Percentiles rank a stretch among this genome's conserved stretches.
Conservation (phyloP, 2,797 vertebrate species). For the Macropodus opercularis region DNA sequence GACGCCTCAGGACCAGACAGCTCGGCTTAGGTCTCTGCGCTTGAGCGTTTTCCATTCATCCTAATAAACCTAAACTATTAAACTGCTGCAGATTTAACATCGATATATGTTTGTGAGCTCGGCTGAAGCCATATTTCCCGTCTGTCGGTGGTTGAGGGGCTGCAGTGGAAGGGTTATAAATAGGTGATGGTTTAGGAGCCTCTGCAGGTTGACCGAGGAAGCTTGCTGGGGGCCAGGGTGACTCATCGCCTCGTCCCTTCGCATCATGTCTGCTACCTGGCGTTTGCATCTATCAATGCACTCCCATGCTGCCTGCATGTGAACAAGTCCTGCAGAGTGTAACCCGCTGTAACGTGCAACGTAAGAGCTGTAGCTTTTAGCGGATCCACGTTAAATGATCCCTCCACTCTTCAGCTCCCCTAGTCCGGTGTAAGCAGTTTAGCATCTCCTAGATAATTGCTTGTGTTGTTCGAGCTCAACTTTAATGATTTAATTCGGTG, state of each 20-base stretch:
- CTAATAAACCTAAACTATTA: constrained; percentile 43
- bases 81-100: constrained; percentile 36
- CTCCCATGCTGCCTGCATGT: constrained; percentile 18
- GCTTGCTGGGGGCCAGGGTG: constrained; percentile 52
- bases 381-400: background rate
- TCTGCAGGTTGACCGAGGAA: constrained; percentile 66
- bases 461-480: background rate
- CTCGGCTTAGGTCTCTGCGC: constrained; percentile 39
- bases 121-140: constrained; percentile 38
- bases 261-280: constrained; percentile 75
- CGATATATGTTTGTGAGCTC: constrained; percentile 33
- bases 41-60: constrained; percentile 41
- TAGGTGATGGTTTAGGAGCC: constrained; percentile 68
- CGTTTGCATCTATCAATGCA: constrained; percentile 65
- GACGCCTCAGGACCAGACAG: constrained; percentile 29
- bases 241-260: constrained; percentile 71
- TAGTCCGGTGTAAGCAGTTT: background rate
- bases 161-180: constrained; percentile 70
- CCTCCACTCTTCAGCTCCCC: background rate
- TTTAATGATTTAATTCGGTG: background rate
- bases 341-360: background rate
- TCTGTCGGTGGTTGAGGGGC: constrained; percentile 42
- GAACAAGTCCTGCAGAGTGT: background rate
- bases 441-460: background rate
- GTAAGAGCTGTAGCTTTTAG: background rate